Evolutionary conservation across 2,797 vertebrate genomes (phyloP).

Genomic region (Platyrinchus mystaceus): DNA sequence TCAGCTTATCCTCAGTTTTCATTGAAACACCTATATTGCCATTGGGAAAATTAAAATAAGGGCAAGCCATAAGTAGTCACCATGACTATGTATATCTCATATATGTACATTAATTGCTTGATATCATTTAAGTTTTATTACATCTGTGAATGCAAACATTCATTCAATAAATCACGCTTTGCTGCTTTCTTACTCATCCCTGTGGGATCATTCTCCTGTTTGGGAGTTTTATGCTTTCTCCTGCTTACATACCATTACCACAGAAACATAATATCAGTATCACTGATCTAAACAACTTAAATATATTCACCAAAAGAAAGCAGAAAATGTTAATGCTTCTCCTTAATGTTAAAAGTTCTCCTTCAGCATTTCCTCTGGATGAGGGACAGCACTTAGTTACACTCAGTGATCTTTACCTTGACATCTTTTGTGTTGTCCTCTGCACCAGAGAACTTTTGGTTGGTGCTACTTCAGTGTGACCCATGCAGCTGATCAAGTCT

Average conservation of each 20-base stretch:
- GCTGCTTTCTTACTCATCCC: background rate
- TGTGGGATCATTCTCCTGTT: background rate
- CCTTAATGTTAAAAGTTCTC: background rate
- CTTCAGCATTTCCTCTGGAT: background rate
- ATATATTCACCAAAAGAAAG: background rate
- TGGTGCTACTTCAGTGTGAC: background rate
- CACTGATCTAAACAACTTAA: background rate
- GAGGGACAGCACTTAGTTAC: background rate
- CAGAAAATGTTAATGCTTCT: background rate
- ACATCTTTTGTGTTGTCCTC: background rate
- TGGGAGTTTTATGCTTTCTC: background rate
- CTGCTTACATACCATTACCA: background rate
- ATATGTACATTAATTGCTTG: conserved; percentile 6
- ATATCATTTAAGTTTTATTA: conserved; percentile 39
- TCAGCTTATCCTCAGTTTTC: conserved; percentile 28
- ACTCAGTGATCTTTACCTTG: background rate
- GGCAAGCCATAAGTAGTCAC: background rate
- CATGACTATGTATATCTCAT: background rate
- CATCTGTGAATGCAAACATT: conserved; percentile 33
- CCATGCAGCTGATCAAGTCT: background rate
- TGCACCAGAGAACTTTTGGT: background rate
- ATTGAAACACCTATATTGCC: conserved; percentile 8
- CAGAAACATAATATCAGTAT: background rate
- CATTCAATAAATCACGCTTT: conserved; percentile 28
- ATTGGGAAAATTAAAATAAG: conserved; percentile 44